phyloP scores from a whole-genome alignment of 2,113 vertebrate genomes.

The Megaleporinus macrocephalus region DNA sequence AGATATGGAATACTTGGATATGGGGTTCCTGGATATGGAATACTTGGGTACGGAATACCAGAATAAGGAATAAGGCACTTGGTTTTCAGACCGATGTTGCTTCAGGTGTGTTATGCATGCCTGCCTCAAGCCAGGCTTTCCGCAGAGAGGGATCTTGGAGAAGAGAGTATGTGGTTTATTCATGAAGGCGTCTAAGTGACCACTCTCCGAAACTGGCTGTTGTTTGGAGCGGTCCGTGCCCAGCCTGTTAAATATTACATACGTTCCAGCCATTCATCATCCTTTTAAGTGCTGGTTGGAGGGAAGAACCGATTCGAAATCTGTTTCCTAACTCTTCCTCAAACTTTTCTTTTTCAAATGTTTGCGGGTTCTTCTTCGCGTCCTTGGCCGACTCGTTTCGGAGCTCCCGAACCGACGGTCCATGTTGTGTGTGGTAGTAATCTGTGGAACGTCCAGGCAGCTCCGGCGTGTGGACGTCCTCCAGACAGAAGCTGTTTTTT shows the following conservation, averaged over 20 bases:
- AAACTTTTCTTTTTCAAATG: too few species aligned
- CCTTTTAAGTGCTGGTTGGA: background rate
- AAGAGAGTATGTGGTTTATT: slow-evolving; percentile 21
- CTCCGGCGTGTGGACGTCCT: background rate
- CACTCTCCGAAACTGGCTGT: slow-evolving; percentile 1
- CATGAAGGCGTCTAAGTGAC: slow-evolving; percentile 33
- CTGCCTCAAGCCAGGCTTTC: background rate
- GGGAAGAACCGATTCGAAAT: background rate
- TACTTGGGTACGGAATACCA: too few species aligned
- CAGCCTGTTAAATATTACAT: background rate
- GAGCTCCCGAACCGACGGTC: background rate
- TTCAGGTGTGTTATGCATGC: slow-evolving; percentile 5
- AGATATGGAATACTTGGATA: slow-evolving; percentile 27
- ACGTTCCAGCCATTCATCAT: background rate
- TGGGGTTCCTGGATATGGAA: too few species aligned
- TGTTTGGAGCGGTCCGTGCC: background rate
- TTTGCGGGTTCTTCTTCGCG: background rate
- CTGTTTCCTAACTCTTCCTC: background rate
- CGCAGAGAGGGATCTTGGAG: background rate
- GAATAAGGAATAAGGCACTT: too few species aligned
- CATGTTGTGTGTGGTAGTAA: background rate
- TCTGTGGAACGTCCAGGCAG: background rate
- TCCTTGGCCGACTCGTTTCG: background rate
- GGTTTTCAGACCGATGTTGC: too few species aligned
- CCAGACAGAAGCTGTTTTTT: slow-evolving; percentile 2